Conservation (phyloP, 2,888 invertebrate genomes). For the Pterobdella sp. region DNA sequence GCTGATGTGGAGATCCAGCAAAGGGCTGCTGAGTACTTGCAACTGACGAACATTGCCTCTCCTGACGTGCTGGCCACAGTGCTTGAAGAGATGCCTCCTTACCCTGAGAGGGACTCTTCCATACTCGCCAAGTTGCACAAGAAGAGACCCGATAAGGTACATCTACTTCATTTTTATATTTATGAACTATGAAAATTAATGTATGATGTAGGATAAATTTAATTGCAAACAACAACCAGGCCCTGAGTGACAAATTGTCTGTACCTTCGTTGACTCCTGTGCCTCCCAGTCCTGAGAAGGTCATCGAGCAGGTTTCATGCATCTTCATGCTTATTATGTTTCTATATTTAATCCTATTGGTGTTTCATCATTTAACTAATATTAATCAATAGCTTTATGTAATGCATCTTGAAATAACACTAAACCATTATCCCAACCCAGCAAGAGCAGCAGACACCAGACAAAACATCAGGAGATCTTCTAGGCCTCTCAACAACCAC, state of each 20-base stretch:
- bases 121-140: conserved; percentile 94
- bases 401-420: not conserved
- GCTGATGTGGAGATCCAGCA: conserved; percentile 98
- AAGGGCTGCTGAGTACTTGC: conserved; percentile 91
- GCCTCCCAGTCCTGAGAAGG: conserved; percentile 8
- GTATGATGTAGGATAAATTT: too few species aligned
- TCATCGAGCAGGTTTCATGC: too few species aligned
- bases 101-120: conserved; percentile 94
- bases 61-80: conserved; percentile 95
- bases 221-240: too few species aligned
- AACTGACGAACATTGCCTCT: conserved; percentile 88
- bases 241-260: not conserved
- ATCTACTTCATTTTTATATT: too few species aligned
- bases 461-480: conserved; percentile 61
- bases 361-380: too few species aligned
- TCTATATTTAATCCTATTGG: too few species aligned
- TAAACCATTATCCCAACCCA: not conserved
- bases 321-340: too few species aligned
- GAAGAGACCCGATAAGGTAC: conserved; percentile 59
- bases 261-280: not conserved
- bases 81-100: conserved; percentile 98
- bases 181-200: too few species aligned
- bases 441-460: not conserved
- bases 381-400: not conserved
- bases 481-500: conserved; percentile 81